phyloP scores from a whole-genome alignment of 2,113 vertebrate species.

The Brachypodius melanocephalos region DNA sequence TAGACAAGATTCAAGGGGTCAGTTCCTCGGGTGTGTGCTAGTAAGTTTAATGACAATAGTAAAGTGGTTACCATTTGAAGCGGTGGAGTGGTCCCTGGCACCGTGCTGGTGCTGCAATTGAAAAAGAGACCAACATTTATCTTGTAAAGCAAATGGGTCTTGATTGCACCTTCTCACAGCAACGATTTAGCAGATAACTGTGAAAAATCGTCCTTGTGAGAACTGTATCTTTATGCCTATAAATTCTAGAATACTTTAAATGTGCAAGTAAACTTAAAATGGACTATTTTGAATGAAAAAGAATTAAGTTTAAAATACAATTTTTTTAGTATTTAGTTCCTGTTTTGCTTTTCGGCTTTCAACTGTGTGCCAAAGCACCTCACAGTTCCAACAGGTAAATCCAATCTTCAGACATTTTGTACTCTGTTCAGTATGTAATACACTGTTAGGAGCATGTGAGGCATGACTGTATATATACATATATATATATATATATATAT shows the following conservation, averaged over 20 bases:
- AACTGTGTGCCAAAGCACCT: background rate
- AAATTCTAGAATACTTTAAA: background rate
- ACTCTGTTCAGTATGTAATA: background rate
- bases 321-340: background rate
- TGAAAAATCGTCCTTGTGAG: background rate
- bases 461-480: background rate
- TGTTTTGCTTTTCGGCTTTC: background rate
- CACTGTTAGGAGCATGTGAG: background rate
- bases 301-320: background rate
- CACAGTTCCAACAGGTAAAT: background rate
- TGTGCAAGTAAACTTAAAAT: background rate
- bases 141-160: background rate
- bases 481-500: no score
- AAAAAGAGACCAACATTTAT: background rate
- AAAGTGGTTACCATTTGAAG: background rate
- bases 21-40: background rate
- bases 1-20: background rate
- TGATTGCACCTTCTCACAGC: background rate
- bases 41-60: background rate
- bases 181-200: background rate
- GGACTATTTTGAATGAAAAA: background rate
- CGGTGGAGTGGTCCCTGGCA: background rate
- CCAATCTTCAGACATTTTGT: background rate
- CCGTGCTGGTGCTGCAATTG: background rate
- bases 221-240: background rate